These are phyloP conservation scores for Trididemnum nubilum DNA, from an alignment of 23 tunicate genomes.

Conservation along the genomic window DNA sequence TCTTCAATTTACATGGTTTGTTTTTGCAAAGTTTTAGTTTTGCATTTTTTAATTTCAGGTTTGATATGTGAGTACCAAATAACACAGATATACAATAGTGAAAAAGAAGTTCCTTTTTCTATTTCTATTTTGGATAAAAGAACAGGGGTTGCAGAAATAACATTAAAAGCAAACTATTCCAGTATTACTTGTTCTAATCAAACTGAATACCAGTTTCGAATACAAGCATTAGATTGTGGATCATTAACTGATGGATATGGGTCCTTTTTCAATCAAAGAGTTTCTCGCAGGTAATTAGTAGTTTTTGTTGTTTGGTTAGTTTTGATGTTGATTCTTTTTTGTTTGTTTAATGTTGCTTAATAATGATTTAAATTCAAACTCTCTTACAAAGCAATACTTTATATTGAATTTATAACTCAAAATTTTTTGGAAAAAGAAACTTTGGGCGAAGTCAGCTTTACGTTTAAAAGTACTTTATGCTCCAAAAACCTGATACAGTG, in stretches of 20 bases:
- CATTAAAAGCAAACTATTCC: neutral
- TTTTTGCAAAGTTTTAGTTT: too few relatives aligned
- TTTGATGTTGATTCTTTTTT: neutral
- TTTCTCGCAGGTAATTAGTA: constrained; percentile 29
- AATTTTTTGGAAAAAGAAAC: too few relatives aligned
- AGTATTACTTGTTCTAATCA: constrained; percentile 26
- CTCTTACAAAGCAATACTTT: too few relatives aligned
- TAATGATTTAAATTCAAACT: neutral
- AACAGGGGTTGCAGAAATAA: constrained; percentile 39
- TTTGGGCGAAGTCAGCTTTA: too few relatives aligned
- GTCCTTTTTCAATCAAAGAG: constrained; percentile 12
- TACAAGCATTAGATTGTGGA: constrained; percentile 68
- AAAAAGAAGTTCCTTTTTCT: constrained; percentile 25
- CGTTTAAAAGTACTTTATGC: too few relatives aligned
- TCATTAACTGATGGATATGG: constrained; percentile 12
- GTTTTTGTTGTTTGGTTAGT: neutral
- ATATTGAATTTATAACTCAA: too few relatives aligned
- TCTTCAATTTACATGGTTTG: too few relatives aligned
- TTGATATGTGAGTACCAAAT: constrained; percentile 54
- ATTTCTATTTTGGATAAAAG: constrained; percentile 28
- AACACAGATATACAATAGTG: neutral
- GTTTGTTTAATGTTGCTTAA: neutral
- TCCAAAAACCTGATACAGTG: too few relatives aligned
- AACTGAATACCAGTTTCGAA: constrained; percentile 18
- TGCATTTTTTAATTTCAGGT: too few relatives aligned